Evolutionary conservation across 2,113 vertebrate species (phyloP), one percentile per base, ranked within the genome.

Genomic region (Lagopus leucura): DNA sequence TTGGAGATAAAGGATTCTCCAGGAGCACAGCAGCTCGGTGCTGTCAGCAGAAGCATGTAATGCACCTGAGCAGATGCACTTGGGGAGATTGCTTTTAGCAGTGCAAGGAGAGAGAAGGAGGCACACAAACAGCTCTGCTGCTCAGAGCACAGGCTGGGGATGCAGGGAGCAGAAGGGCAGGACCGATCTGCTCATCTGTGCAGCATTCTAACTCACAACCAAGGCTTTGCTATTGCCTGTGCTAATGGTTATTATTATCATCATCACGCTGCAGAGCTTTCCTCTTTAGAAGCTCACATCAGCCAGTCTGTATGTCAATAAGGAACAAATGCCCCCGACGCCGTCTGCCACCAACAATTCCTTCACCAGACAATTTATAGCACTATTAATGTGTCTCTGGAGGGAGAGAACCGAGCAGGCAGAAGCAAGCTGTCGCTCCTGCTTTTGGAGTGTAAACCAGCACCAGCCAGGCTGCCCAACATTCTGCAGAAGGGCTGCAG

Each of bases 1-100:
- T 0, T 4, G 0, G 57, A 30, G 13, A 6, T 2, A 48, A 4
- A 10, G 67, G 36, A 38, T 28, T 52, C 1, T 1, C 17, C 66
- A 17, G 78, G 28, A 73, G 71, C 55, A 6, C 5, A 8, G 27
- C 60, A 2, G 45, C 9, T 74, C 18, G 6, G 81, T 18, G 83
- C 69, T 34, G 3, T 36, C 80, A 42, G 90, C 70, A 19, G 5
- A 4, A 21, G 7, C 6, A 6, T 65, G 12, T 5, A 60, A 28
- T 0, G 13, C 73, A 8, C 32, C 80, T 1, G 61, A 58, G 52
- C 81, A 22, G 30, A 67, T 1, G 22, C 27, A 0, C 28, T 7
- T 0, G 6, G 91, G 72, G 17, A 10, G 64, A 4, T 22, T 2
- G 50, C 19, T 2, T 66, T 65, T 4, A 25, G 95, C 19, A 6